Percentiles rank a stretch among this genome's conserved stretches.
Conservation (phyloP, 2,888 invertebrate genomes). For the Tetragonula carbonaria region DNA sequence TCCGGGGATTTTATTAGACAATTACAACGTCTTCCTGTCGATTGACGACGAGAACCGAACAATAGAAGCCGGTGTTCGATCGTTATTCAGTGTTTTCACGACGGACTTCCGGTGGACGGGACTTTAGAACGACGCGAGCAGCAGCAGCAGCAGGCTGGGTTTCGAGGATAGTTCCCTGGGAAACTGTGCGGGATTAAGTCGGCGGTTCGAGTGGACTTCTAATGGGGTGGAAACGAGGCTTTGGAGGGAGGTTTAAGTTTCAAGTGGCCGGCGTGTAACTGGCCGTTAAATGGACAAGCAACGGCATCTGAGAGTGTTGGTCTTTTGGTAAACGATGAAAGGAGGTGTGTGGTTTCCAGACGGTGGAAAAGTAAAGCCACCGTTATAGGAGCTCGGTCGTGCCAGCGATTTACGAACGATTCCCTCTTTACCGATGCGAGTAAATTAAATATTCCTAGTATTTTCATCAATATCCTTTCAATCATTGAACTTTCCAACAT, state of each 20-base stretch:
- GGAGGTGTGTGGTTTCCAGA: slow-evolving; percentile 3
- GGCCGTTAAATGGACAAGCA: slow-evolving; percentile 60
- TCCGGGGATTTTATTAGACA: slow-evolving; percentile 19
- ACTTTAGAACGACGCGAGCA: neutral
- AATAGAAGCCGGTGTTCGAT: slow-evolving; percentile 38
- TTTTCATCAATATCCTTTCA: too few relatives aligned
- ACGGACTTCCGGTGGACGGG: neutral
- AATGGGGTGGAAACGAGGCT: slow-evolving; percentile 45
- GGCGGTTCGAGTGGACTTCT: slow-evolving; percentile 27
- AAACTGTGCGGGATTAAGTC: slow-evolving; percentile 40
- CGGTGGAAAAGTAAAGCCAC: neutral
- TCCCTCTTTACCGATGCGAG: too few relatives aligned
- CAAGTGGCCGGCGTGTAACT: slow-evolving; percentile 59
- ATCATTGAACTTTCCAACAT: too few relatives aligned
- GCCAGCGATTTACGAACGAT: neutral
- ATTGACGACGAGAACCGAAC: slow-evolving; percentile 18
- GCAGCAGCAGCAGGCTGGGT: neutral
- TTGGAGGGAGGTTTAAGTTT: slow-evolving; percentile 57
- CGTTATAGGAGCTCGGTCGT: neutral
- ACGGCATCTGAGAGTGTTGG: slow-evolving; percentile 36
- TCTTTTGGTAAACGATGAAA: neutral
- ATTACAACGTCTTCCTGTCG: slow-evolving; percentile 11
- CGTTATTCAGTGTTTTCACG: slow-evolving; percentile 52
- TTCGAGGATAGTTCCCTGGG: slow-evolving; percentile 22
- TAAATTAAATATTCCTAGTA: too few relatives aligned